A percentile compares a stretch with the other conserved stretches of the same genome.
These are phyloP conservation scores for Pterophyllum scalare DNA, from an alignment of 2,113 vertebrate genomes.

Conservation along the genomic window DNA sequence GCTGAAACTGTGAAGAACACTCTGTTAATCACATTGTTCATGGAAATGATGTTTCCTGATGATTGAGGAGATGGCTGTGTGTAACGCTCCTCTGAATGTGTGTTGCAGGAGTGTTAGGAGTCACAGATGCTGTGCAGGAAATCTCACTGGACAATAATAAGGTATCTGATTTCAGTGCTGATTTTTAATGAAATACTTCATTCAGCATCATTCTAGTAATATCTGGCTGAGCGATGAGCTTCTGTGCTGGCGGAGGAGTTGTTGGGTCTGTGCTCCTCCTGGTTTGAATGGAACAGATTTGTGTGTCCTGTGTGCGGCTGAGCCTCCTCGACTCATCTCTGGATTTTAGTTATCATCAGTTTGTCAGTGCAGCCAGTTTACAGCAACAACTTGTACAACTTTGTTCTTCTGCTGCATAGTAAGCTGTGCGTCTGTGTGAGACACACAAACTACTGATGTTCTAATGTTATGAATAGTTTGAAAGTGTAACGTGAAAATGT, in stretches of 20 bases:
- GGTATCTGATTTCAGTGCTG: slow-evolving; percentile 72
- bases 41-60: background rate
- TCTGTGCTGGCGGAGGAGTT: background rate
- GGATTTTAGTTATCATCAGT: too few species aligned
- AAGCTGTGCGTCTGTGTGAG: too few species aligned
- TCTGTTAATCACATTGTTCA: too few species aligned
- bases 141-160: slow-evolving; percentile 95
- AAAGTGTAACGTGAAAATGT: too few species aligned
- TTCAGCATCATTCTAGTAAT: background rate
- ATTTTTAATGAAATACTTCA: background rate
- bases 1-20: too few species aligned
- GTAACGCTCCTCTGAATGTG: background rate
- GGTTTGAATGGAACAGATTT: background rate
- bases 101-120: slow-evolving; percentile 83
- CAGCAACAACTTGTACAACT: too few species aligned
- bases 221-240: background rate
- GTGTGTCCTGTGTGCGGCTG: too few species aligned
- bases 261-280: rapidly evolving
- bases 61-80: background rate
- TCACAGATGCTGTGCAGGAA: slow-evolving; percentile 90
- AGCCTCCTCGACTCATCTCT: too few species aligned
- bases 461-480: too few species aligned
- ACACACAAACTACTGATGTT: too few species aligned
- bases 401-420: too few species aligned
- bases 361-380: too few species aligned